phyloP scores from a whole-genome alignment of 2,888 invertebrate genomes.

The Epinotia bilunana region DNA sequence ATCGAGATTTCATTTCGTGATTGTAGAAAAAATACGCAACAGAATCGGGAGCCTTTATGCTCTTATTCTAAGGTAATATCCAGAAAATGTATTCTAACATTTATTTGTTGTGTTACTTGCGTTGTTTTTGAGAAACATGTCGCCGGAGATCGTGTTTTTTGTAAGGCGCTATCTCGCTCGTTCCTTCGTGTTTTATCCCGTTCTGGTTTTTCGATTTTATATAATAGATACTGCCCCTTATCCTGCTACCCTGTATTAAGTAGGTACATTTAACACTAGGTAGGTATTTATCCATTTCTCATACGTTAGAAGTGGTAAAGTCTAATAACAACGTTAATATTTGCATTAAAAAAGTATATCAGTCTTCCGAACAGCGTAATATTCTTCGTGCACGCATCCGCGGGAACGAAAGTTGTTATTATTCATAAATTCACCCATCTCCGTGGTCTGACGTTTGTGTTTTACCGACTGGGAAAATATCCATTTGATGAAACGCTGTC shows the following conservation, averaged over 20 bases:
- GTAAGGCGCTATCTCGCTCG: no score
- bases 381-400: slow-evolving; percentile 17
- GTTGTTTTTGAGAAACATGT: no score
- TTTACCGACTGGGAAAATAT: slow-evolving; percentile 29
- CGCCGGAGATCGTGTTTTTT: no score
- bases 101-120: no score
- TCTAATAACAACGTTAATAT: slow-evolving; percentile 33
- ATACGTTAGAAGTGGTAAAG: slow-evolving; percentile 9
- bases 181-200: no score
- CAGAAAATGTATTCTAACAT: no score
- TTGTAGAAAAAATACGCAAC: no score
- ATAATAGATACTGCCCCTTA: not conserved
- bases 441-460: slow-evolving; percentile 30
- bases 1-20: no score
- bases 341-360: slow-evolving; percentile 30
- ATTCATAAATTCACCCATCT: slow-evolving; percentile 37
- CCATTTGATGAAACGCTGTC: slow-evolving; percentile 24
- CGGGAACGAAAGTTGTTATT: slow-evolving; percentile 29
- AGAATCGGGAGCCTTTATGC: no score
- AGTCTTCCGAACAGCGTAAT: slow-evolving; percentile 24
- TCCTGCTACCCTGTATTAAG: no score
- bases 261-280: not conserved
- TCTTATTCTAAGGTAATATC: no score
- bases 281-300: not conserved
- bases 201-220: no score